These are phyloP conservation scores for Drepanosiphum platanoidis DNA, from an alignment of 2,888 invertebrate genomes.

Conservation along the genomic window DNA sequence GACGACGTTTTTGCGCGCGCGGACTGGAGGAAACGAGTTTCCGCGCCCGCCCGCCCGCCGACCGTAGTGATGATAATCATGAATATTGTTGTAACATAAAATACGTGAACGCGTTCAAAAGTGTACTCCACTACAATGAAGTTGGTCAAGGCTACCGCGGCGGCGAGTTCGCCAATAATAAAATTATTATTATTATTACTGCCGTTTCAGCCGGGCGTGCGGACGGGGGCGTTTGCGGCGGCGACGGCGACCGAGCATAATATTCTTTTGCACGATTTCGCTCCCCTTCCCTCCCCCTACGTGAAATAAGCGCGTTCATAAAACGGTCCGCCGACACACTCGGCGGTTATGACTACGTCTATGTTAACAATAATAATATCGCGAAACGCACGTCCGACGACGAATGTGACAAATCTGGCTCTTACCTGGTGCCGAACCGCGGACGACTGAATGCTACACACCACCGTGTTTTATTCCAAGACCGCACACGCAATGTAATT, in stretches of 20 bases:
- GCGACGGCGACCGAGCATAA: too few species aligned
- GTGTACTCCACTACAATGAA: conserved; percentile 6
- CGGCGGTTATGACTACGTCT: background rate
- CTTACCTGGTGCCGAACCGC: conserved; percentile 50
- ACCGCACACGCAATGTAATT: background rate
- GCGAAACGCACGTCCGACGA: background rate
- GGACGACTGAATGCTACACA: conserved; percentile 23
- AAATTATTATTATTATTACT: background rate
- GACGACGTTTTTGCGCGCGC: background rate
- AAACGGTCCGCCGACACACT: background rate
- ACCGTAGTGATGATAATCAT: background rate
- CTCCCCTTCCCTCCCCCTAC: too few species aligned
- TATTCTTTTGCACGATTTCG: too few species aligned
- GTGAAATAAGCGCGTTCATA: too few species aligned
- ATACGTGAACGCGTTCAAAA: background rate
- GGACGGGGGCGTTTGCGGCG: background rate
- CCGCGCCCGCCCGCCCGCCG: background rate
- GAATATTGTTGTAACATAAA: background rate
- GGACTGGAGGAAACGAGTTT: background rate
- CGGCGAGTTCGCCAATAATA: conserved; percentile 24
- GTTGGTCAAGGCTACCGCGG: conserved; percentile 48
- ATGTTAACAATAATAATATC: background rate
- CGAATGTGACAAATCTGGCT: background rate
- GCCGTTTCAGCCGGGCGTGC: background rate
- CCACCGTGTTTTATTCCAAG: background rate